Percentiles rank a stretch among this genome's conserved stretches.
Conservation (phyloP, 2,113 vertebrate species). For the Anhinga anhinga region DNA sequence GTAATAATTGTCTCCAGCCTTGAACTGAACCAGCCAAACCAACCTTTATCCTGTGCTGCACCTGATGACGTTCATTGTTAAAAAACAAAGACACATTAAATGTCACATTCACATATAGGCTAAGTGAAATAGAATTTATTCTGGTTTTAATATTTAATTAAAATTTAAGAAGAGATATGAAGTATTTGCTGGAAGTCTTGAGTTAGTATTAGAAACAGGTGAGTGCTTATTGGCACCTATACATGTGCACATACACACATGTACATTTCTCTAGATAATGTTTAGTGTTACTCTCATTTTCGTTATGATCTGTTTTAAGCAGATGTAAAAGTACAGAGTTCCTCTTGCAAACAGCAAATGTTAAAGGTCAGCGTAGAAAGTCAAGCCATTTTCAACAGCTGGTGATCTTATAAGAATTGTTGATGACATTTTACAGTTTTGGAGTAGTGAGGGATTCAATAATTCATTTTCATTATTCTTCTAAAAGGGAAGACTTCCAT, state of each 20-base stretch:
- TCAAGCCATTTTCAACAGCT: conserved; percentile 41
- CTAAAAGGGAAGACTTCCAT: not conserved
- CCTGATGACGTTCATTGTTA: not conserved
- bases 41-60: not conserved
- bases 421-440: conserved; percentile 39
- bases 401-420: conserved; percentile 40
- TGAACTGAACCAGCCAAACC: not conserved
- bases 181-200: not conserved
- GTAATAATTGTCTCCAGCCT: not conserved
- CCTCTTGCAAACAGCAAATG: not conserved
- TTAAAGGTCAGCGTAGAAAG: conserved; percentile 51
- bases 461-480: conserved; percentile 18
- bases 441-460: not conserved
- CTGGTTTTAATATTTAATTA: not conserved
- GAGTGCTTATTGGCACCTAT: not conserved
- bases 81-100: not conserved
- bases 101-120: not conserved
- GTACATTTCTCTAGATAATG: not conserved
- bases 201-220: not conserved
- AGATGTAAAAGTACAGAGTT: not conserved
- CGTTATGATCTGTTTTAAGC: not conserved
- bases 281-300: not conserved
- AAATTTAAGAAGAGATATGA: not conserved
- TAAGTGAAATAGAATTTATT: not conserved
- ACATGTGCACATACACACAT: fast-evolving